phyloP scores from a whole-genome alignment of 1,140 invertebrate genomes.

The Leptoteleia sp. region DNA sequence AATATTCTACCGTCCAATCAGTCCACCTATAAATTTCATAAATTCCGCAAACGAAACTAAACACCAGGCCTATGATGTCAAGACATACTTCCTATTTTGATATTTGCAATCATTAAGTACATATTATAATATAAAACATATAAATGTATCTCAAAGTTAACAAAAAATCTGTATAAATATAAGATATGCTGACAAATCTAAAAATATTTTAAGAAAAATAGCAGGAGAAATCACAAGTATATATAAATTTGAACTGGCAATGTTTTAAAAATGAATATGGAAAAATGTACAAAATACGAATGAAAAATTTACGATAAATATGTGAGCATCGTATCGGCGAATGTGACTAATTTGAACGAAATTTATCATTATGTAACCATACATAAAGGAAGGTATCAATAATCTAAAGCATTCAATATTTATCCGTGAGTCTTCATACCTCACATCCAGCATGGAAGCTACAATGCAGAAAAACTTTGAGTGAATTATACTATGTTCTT shows the following conservation, averaged over 20 bases:
- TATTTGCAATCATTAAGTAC: no score
- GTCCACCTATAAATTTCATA: slow-evolving; percentile 45
- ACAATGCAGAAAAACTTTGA: slow-evolving; percentile 65
- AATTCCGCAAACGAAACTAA: slow-evolving; percentile 31
- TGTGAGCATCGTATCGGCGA: slow-evolving; percentile 9
- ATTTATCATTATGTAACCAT: slow-evolving; percentile 68
- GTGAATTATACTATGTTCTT: slow-evolving; percentile 14
- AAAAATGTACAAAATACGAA: slow-evolving; percentile 1
- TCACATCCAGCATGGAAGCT: slow-evolving; percentile 50
- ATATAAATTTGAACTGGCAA: no score
- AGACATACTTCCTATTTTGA: slow-evolving; percentile 48
- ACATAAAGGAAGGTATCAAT: slow-evolving; percentile 65
- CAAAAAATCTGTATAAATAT: no score
- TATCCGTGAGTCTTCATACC: slow-evolving; percentile 27
- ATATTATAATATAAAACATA: no score
- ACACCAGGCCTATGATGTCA: slow-evolving; percentile 19
- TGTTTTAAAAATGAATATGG: no score
- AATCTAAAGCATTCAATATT: slow-evolving; percentile 50
- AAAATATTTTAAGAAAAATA: no score
- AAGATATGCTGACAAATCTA: no score
- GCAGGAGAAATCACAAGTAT: no score
- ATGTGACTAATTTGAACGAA: slow-evolving; percentile 40
- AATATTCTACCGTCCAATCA: slow-evolving; percentile 8
- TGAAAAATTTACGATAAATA: slow-evolving; percentile 57
- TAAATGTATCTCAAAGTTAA: no score